phyloP scores from a whole-genome alignment of 1,140 invertebrate species.

The Oncopeltus fasciatus region DNA sequence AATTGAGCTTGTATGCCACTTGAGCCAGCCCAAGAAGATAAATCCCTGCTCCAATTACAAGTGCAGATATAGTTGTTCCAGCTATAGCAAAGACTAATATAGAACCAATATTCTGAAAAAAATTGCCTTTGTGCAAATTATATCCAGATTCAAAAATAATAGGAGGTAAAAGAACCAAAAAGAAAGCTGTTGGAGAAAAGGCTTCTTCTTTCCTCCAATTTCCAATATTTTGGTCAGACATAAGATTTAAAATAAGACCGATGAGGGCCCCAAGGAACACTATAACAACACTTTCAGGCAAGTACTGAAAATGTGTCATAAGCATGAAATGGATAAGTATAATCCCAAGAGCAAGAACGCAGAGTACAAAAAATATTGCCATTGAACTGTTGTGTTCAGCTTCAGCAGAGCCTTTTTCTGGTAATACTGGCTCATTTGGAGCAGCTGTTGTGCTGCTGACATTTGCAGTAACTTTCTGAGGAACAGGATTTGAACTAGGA shows the following conservation, averaged over 20 bases:
- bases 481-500: background rate
- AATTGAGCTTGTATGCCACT: slow-evolving; percentile 78
- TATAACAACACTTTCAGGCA: slow-evolving; percentile 95
- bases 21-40: slow-evolving; percentile 82
- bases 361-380: slow-evolving; percentile 91
- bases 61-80: slow-evolving; percentile 88
- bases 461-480: background rate
- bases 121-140: slow-evolving; percentile 96
- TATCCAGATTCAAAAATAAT: slow-evolving; percentile 99
- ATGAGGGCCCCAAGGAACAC: slow-evolving; percentile 87
- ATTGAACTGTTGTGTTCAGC: slow-evolving; percentile 92
- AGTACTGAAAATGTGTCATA: slow-evolving; percentile 87
- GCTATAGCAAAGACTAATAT: slow-evolving; percentile 91
- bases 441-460: slow-evolving; percentile 34
- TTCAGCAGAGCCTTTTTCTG: slow-evolving; percentile 76
- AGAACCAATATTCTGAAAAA: slow-evolving; percentile 94
- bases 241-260: slow-evolving; percentile 77
- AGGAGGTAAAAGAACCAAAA: slow-evolving; percentile 88
- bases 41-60: slow-evolving; percentile 84
- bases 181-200: slow-evolving; percentile 93
- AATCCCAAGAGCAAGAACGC: slow-evolving; percentile 82
- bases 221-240: slow-evolving; percentile 77
- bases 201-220: slow-evolving; percentile 94
- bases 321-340: slow-evolving; percentile 87
- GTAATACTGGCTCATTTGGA: slow-evolving; percentile 53